phyloP scores from a whole-genome alignment of 2,113 vertebrate species.

The Strix aluco region DNA sequence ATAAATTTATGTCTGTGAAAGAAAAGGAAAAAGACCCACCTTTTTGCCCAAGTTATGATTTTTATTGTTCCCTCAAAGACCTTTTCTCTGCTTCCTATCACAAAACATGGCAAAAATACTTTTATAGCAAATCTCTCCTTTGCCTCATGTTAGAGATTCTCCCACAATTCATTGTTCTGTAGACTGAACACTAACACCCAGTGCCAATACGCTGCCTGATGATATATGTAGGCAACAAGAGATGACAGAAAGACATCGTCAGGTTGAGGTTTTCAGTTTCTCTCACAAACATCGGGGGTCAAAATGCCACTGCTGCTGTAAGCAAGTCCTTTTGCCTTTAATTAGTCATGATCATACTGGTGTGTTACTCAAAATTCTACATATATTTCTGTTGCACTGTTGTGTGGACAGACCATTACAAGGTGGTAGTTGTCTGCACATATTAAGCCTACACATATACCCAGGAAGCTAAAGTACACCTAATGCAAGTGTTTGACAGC shows the following conservation, averaged over 20 bases:
- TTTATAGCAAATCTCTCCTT: not conserved
- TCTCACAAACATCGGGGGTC: not conserved
- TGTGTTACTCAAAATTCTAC: not conserved
- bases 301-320: not conserved
- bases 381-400: no score
- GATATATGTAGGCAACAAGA: not conserved
- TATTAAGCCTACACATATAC: not conserved
- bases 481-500: not conserved
- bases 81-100: not conserved
- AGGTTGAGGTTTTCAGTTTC: not conserved
- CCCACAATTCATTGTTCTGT: not conserved
- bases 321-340: not conserved
- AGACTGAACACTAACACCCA: not conserved
- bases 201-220: not conserved
- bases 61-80: not conserved
- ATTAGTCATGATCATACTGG: not conserved
- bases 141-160: not conserved
- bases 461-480: not conserved
- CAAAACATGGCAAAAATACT: not conserved
- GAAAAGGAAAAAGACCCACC: not conserved
- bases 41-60: not conserved
- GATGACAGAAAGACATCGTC: not conserved
- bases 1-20: not conserved
- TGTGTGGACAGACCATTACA: not conserved
- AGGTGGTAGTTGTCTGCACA: not conserved